These are phyloP conservation scores for Ptilorrhoa leucosticta DNA, from an alignment of 2,113 vertebrate genomes.

Conservation along the genomic window DNA sequence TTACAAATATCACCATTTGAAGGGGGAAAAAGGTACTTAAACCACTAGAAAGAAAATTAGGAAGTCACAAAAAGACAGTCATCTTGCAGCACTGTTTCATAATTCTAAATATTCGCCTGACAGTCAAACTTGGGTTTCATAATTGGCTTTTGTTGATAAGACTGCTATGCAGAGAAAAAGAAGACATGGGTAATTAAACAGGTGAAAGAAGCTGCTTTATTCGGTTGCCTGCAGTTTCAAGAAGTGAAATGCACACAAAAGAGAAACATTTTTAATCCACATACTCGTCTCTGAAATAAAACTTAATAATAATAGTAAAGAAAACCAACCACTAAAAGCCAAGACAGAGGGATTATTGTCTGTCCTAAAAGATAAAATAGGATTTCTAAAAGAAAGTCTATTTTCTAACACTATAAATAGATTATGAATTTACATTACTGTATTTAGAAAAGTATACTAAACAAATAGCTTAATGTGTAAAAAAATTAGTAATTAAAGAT, in stretches of 20 bases:
- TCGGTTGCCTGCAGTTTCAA: neutral
- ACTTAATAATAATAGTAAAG: neutral
- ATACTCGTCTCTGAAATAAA: neutral
- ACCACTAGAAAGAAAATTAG: neutral
- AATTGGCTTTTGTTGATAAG: constrained; percentile 43
- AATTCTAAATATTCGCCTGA: neutral
- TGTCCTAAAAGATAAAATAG: neutral
- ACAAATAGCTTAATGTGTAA: neutral
- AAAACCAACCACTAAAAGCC: neutral
- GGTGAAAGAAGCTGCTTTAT: constrained; percentile 9
- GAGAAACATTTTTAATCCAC: neutral
- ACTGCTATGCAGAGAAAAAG: neutral
- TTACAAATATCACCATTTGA: neutral
- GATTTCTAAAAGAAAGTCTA: neutral
- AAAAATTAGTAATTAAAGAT: neutral
- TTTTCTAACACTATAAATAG: neutral
- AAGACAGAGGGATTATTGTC: neutral
- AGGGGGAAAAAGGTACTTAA: neutral
- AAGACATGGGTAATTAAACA: constrained; percentile 49
- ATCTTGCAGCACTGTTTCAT: neutral
- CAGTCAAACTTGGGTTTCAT: neutral
- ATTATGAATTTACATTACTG: neutral
- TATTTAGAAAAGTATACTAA: neutral
- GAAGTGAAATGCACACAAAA: neutral
- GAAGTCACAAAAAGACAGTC: neutral